phyloP scores from a whole-genome alignment of 2,888 invertebrate species.

The Apocheima hispidaria region DNA sequence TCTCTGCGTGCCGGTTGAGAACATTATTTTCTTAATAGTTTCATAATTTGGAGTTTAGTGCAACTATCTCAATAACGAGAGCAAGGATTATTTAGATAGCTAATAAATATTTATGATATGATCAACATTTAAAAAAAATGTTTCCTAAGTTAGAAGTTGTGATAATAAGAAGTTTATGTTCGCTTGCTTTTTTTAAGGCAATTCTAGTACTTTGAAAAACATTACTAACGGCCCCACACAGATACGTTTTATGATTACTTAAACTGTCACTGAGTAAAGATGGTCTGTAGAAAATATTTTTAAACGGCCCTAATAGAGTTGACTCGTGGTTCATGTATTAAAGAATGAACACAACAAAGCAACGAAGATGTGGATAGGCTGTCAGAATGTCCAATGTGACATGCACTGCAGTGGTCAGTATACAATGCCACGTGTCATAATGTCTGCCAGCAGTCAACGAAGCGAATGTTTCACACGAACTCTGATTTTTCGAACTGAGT shows the following conservation, averaged over 20 bases:
- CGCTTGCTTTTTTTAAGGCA: too few species aligned
- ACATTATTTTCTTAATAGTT: slow-evolving; percentile 17
- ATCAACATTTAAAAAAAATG: too few species aligned
- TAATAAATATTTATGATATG: too few species aligned
- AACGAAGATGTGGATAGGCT: slow-evolving; percentile 25
- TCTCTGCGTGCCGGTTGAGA: slow-evolving; percentile 20
- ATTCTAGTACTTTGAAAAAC: neutral
- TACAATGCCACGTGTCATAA: slow-evolving; percentile 36
- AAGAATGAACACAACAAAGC: slow-evolving; percentile 9
- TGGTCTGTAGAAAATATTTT: too few species aligned
- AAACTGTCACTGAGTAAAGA: too few species aligned
- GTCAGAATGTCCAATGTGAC: slow-evolving; percentile 34
- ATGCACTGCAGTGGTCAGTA: slow-evolving; percentile 26
- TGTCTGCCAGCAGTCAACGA: slow-evolving; percentile 27
- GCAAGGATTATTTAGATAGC: too few species aligned
- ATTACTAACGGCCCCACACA: neutral
- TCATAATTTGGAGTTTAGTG: neutral
- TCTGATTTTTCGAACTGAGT: too few species aligned
- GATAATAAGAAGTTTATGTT: too few species aligned
- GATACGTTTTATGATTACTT: too few species aligned
- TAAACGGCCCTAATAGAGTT: too few species aligned
- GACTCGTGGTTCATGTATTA: neutral
- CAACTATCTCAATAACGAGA: neutral
- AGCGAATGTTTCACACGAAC: too few species aligned
- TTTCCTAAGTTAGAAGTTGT: too few species aligned